Base-by-base conservation (phyloP, 1,140 invertebrate genomes). In the Drosophila neocordata region DNA sequence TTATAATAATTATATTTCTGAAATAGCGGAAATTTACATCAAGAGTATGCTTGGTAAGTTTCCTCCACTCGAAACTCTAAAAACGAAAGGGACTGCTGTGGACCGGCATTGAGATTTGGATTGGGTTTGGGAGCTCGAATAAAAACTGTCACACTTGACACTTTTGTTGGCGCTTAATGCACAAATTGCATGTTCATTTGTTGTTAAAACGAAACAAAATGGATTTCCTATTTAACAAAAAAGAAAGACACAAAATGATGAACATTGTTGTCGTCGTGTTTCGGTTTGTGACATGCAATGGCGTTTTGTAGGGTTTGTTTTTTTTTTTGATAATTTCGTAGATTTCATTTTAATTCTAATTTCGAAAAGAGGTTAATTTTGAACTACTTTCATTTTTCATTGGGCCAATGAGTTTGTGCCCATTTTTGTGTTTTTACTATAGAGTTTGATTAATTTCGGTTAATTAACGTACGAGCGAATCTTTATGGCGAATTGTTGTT, bases 111-210 rank as follows among this genome's bases (percentile, higher is more conserved):
- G 41, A 9, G 41, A 11, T n/a, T 13, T 31, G 27, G 27, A 31
- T 31, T 31, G 4, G 27, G 27, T 6, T 20, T 48, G 41, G 41
- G 41, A 48, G 8, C 41, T 48, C 35, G 65, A 66, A 78, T 72
- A 53, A 63, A 87, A 65, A 69, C 59, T 68, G 76, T 73, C 65
- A 56, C 73, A 87, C 76, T 87, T 87, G 83, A 83, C 83, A 87
- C 83, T 65, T 73, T 79, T 73, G 67, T 65, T 73, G 72, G 56
- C 72, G 68, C 60, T 88, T 87, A 88, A 87, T 87, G 74, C 75
- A 88, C 79, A 88, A 77, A 88, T 87, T 78, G 83, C 83, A 87
- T 87, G 83, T 72, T 88, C 57, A 41, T 53, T 62, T 67, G 64
- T 70, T 79, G 69, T 79, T 79, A 65, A 79, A 76, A 64, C 60